These are phyloP conservation scores for Drosophila ficusphila DNA, from an alignment of 1,140 invertebrate species.

Conservation along the genomic window DNA sequence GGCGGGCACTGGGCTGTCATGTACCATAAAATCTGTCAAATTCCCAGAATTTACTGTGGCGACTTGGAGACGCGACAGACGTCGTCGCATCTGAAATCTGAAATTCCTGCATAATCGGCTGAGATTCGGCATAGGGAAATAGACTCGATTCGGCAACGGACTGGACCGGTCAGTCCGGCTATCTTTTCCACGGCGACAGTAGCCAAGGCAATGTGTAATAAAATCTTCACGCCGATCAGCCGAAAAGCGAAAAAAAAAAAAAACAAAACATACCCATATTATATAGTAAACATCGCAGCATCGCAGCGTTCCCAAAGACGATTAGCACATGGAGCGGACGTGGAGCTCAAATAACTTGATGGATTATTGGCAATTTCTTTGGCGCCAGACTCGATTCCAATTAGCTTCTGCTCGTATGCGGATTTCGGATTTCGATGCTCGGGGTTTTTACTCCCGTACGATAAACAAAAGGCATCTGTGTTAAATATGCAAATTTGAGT, in stretches of 20 bases:
- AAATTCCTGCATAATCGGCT: slow-evolving; percentile 77
- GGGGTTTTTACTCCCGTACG: slow-evolving; percentile 40
- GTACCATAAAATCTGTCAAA: slow-evolving; percentile 58
- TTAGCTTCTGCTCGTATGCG: slow-evolving; percentile 50
- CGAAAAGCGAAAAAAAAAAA: too few species aligned
- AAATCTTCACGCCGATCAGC: slow-evolving; percentile 62
- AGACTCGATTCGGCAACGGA: slow-evolving; percentile 50
- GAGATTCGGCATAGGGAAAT: slow-evolving; percentile 50
- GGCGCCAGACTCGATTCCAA: slow-evolving; percentile 58
- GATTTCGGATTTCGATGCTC: slow-evolving; percentile 45
- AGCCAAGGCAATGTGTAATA: slow-evolving; percentile 67
- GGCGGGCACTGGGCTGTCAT: slow-evolving; percentile 24
- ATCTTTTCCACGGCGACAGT: slow-evolving; percentile 41
- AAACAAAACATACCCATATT: slow-evolving; percentile 19
- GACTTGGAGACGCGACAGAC: slow-evolving; percentile 57
- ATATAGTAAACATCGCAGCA: slow-evolving; percentile 27
- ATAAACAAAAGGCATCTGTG: slow-evolving; percentile 47
- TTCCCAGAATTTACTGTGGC: slow-evolving; percentile 75
- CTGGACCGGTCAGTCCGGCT: slow-evolving; percentile 57
- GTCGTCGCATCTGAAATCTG: slow-evolving; percentile 18
- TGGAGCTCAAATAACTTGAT: slow-evolving; percentile 52
- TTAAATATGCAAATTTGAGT: slow-evolving; percentile 73
- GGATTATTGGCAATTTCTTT: slow-evolving; percentile 78
- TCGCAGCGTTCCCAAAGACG: slow-evolving; percentile 16
- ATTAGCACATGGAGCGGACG: slow-evolving; percentile 51